Conservation (phyloP, 2,797 vertebrate species). For the Leptatherina wallacei region DNA sequence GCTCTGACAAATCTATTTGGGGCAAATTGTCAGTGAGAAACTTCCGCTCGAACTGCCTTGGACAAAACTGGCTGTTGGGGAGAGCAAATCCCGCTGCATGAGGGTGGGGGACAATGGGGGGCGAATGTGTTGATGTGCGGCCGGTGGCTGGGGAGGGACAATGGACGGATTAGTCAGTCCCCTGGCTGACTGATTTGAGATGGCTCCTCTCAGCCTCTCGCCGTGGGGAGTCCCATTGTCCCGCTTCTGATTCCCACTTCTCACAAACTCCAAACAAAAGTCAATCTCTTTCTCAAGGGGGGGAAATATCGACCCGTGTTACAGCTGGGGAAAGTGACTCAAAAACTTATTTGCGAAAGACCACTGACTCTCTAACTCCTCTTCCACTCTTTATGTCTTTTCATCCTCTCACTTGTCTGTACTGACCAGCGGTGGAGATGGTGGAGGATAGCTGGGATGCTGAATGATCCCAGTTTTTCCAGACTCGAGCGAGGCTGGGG, state of each 20-base stretch:
- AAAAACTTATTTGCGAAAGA: slow-evolving; percentile 80
- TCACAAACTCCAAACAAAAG: slow-evolving; percentile 99
- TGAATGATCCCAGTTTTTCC: slow-evolving; percentile 68
- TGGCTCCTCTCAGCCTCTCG: slow-evolving; percentile 98
- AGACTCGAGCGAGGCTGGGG: slow-evolving; percentile 66
- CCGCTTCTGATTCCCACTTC: slow-evolving; percentile 99
- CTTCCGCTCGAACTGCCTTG: slow-evolving; percentile 99
- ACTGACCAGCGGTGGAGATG: slow-evolving; percentile 43
- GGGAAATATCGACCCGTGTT: slow-evolving; percentile 91
- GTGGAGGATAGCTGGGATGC: slow-evolving; percentile 55
- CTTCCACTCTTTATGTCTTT: slow-evolving; percentile 61
- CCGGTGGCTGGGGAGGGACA: slow-evolving; percentile 96
- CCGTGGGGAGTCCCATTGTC: slow-evolving; percentile 99
- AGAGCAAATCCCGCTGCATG: slow-evolving; percentile 99
- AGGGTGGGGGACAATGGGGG: slow-evolving; percentile 96
- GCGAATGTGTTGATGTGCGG: slow-evolving; percentile 98
- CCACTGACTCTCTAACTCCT: slow-evolving; percentile 78
- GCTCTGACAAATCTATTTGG: slow-evolving; percentile 99
- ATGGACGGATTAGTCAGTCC: slow-evolving; percentile 99
- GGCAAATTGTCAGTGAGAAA: slow-evolving; percentile 99
- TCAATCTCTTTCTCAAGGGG: slow-evolving; percentile 99
- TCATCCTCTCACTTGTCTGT: slow-evolving; percentile 60
- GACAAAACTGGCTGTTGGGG: slow-evolving; percentile 99
- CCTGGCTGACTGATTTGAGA: slow-evolving; percentile 99
- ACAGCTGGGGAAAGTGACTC: slow-evolving; percentile 94